Conservation (phyloP, 2,888 invertebrate genomes). For the Frankliniella fusca region DNA sequence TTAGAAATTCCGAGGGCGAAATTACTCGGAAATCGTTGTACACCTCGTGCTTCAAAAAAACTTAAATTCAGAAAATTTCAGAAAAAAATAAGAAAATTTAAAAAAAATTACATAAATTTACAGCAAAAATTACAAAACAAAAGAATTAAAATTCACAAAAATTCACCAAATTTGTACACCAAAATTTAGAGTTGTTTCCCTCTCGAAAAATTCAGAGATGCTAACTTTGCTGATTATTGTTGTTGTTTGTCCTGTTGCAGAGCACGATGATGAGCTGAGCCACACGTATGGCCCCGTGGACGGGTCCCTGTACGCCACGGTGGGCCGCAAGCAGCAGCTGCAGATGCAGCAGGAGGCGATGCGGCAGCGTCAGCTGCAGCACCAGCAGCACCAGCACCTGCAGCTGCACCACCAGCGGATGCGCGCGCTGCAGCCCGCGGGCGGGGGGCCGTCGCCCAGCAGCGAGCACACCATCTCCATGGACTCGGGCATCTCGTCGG, state of each 20-base stretch:
- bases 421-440: conserved; percentile 41
- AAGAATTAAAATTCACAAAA: no score
- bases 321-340: conserved; percentile 46
- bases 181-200: no score
- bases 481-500: conserved; percentile 84
- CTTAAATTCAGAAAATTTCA: no score
- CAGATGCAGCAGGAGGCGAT: conserved; percentile 39
- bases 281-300: conserved; percentile 82
- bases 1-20: no score
- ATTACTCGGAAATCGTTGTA: no score
- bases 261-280: conserved; percentile 54
- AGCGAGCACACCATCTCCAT: conserved; percentile 80
- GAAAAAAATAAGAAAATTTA: no score
- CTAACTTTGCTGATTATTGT: not conserved
- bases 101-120: no score
- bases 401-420: conserved; percentile 40
- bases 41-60: no score
- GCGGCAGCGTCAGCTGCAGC: conserved; percentile 44
- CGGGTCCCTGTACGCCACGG: conserved; percentile 80
- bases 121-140: no score
- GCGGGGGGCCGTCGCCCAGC: conserved; percentile 45
- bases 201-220: no score
- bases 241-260: conserved; percentile 47
- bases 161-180: no score
- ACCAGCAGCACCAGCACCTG: conserved; percentile 44